A percentile compares a stretch with the other conserved stretches of the same genome.
phyloP scores from a whole-genome alignment of 2,797 vertebrate species.

The Sebastiscus tertius region DNA sequence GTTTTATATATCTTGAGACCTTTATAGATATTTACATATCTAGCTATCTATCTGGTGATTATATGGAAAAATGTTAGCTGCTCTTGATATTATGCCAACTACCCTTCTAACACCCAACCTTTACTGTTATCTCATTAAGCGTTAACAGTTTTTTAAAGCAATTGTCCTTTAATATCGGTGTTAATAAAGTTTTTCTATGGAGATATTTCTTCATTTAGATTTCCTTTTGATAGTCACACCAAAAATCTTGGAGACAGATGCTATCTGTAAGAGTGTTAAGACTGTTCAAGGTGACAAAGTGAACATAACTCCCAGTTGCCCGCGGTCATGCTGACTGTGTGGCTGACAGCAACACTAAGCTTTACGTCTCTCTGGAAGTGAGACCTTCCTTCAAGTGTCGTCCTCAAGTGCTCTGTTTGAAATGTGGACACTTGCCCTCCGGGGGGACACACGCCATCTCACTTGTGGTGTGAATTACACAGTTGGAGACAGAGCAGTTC shows the following conservation, averaged over 20 bases:
- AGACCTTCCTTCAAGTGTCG: neutral
- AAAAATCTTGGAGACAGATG: neutral
- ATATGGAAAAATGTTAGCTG: neutral
- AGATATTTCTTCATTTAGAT: neutral
- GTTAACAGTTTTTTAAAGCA: neutral
- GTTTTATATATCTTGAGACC: neutral
- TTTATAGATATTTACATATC: neutral
- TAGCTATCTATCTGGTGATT: neutral
- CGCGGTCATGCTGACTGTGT: neutral
- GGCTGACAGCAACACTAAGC: neutral
- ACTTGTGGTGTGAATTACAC: conserved; percentile 45
- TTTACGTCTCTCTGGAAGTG: neutral
- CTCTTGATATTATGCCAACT: neutral
- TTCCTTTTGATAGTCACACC: neutral
- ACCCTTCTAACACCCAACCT: neutral
- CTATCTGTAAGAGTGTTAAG: neutral
- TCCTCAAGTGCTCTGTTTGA: conserved; percentile 30
- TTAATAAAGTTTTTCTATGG: neutral
- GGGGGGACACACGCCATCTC: conserved; percentile 5
- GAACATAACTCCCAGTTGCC: neutral
- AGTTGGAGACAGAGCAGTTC: conserved; percentile 34
- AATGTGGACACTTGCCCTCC: conserved; percentile 33
- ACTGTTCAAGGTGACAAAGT: neutral
- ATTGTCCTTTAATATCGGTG: neutral
- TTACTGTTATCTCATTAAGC: neutral